phyloP scores from a whole-genome alignment of 2,888 invertebrate genomes.

The Drosophila neutralis region DNA sequence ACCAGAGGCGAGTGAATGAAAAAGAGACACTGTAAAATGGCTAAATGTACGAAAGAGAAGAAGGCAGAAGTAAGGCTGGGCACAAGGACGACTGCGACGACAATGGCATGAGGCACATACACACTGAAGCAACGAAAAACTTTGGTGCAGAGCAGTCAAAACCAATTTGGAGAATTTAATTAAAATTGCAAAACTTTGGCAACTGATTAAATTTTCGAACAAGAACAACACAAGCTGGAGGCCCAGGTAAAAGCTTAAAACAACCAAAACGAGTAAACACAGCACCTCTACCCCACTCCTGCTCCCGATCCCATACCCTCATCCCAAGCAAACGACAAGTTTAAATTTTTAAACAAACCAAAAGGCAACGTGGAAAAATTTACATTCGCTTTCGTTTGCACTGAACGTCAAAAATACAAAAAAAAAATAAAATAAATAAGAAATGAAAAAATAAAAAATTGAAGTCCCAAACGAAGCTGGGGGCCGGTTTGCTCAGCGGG shows the following conservation, averaged over 20 bases:
- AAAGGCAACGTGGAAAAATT: slow-evolving; percentile 67
- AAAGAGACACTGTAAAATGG: slow-evolving; percentile 52
- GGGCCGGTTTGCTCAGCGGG: slow-evolving; percentile 40
- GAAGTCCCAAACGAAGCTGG: slow-evolving; percentile 48
- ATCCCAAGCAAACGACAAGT: slow-evolving; percentile 62
- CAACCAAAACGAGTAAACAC: slow-evolving; percentile 38
- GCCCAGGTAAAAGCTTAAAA: slow-evolving; percentile 75
- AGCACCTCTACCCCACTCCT: neutral
- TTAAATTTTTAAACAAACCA: slow-evolving; percentile 76
- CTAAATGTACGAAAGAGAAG: slow-evolving; percentile 29
- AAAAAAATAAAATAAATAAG: slow-evolving; percentile 33
- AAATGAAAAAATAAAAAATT: slow-evolving; percentile 58
- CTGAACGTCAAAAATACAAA: slow-evolving; percentile 35
- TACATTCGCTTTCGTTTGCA: slow-evolving; percentile 78
- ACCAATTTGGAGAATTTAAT: slow-evolving; percentile 84
- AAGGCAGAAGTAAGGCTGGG: slow-evolving; percentile 7
- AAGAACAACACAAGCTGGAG: slow-evolving; percentile 42
- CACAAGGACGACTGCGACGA: slow-evolving; percentile 37
- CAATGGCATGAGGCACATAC: slow-evolving; percentile 36
- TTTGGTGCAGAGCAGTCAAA: slow-evolving; percentile 80
- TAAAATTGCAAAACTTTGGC: slow-evolving; percentile 84
- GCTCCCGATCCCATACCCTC: neutral
- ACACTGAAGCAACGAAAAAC: slow-evolving; percentile 63
- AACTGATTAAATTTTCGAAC: slow-evolving; percentile 81
- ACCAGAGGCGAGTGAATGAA: slow-evolving; percentile 46